Conservation (phyloP, 92 coral and sea anemone genomes). For the Parazoanthus darwini region DNA sequence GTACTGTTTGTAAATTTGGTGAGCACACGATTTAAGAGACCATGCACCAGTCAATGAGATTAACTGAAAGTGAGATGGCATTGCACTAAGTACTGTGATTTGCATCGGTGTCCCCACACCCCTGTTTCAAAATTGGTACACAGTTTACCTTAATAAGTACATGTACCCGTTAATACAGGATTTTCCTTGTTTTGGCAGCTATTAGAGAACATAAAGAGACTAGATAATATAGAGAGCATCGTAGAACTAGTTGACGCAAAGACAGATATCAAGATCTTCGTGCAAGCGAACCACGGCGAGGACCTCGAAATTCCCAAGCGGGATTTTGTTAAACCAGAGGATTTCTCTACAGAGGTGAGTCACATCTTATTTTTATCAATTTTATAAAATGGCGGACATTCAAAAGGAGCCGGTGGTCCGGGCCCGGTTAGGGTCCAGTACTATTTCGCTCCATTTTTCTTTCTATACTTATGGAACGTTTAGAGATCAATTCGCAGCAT, state of each 20-base stretch:
- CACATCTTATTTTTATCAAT: background rate
- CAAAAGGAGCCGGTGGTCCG: background rate
- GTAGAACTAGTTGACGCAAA: constrained; percentile 64
- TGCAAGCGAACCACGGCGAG: constrained; percentile 28
- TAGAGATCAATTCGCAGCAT: no score
- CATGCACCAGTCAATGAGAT: background rate
- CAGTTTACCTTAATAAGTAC: background rate
- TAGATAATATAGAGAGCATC: constrained; percentile 69
- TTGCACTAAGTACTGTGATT: no score
- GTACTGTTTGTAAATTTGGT: background rate
- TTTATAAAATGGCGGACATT: background rate
- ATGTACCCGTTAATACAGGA: background rate
- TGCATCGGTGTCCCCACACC: no score
- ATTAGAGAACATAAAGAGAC: constrained; percentile 61
- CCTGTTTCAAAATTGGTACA: no score
- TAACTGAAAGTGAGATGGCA: background rate
- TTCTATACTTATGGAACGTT: no score
- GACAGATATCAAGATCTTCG: constrained; percentile 36
- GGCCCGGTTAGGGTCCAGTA: no score
- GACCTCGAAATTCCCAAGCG: constrained; percentile 33
- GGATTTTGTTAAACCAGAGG: constrained; percentile 32
- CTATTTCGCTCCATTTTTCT: no score
- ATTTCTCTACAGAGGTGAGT: constrained; percentile 26
- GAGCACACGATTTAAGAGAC: background rate
- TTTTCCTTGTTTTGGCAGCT: constrained; percentile 49